Evolutionary conservation across 1,140 invertebrate species (phyloP), one percentile per base, ranked within the genome.

Genomic region (Popillia japonica): DNA sequence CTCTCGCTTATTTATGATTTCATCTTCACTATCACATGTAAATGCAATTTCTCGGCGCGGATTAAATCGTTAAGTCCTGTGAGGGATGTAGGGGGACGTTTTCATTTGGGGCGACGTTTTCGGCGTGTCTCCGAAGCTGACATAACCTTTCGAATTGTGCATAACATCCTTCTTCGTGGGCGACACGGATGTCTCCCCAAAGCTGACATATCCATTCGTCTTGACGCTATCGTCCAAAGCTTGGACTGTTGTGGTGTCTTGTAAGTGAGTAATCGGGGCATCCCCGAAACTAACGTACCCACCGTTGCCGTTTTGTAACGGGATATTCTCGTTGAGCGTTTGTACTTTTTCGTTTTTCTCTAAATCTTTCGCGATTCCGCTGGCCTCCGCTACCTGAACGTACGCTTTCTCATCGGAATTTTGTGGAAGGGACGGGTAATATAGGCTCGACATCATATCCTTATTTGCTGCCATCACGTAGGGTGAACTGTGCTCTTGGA

Each of bases 401-500:
- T 80, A 80, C 6, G 75, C 9, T 6, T 55, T 34, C 7, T 77
- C 41, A 34, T 82, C 77, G 0, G 23, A 55, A 22, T 61, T 59
- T 7, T 34, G 10, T 8, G 27, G 17, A 1, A 40, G 55, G 7
- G 59, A 22, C 11, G 59, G 55, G 11, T 74, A 64, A 64, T 20
- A 22, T 22, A 64, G 6, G 23, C 59, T 68, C 10, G 55, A 27
- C 55, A 75, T 40, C 3, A 59, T n/a, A 22, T 68, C 77, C 59
- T 80, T 79, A 61, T 68, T 80, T 11, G 76, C 80, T 20, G 79
- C 79, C 55, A 81, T 76, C 11, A 80, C 79, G 72, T 81, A 81
- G 0, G n/a, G 14, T 11, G 80, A 10, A 77, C 44, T 79, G 23
- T 80, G 80, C 17, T 75, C 61, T 34, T 59, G 40, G 79, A 79